Conservation (phyloP, 1,140 invertebrate species). For the Tachypleus tridentatus region DNA sequence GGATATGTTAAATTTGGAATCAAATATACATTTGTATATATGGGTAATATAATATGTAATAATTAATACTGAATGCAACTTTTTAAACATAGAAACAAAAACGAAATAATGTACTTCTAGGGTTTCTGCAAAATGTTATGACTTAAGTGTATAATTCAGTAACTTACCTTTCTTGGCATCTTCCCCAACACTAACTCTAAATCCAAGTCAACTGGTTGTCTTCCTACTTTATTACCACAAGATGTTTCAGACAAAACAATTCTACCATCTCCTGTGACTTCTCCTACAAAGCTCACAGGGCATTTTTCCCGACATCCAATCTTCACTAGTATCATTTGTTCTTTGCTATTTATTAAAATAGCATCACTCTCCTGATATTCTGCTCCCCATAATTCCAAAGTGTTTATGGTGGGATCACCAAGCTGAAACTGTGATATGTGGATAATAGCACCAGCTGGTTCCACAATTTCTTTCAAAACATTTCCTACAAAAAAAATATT, state of each 20-base stretch:
- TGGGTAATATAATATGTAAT: slow-evolving; percentile 2
- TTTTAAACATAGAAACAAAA: background rate
- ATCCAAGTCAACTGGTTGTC: slow-evolving; percentile 70
- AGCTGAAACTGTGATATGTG: slow-evolving; percentile 75
- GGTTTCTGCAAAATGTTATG: too few species aligned
- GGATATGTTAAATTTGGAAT: background rate
- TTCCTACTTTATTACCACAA: slow-evolving; percentile 4
- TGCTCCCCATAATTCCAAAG: slow-evolving; percentile 91
- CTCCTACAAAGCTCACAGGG: slow-evolving; percentile 83
- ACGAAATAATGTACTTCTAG: too few species aligned
- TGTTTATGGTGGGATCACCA: slow-evolving; percentile 86
- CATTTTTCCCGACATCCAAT: slow-evolving; percentile 80
- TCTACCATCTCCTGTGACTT: slow-evolving; percentile 73
- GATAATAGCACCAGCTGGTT: slow-evolving; percentile 84
- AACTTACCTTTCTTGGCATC: slow-evolving; percentile 58
- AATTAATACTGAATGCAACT: background rate
- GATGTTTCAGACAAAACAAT: slow-evolving; percentile 35
- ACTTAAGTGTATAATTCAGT: too few species aligned
- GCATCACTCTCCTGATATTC: slow-evolving; percentile 98
- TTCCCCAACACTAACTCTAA: slow-evolving; percentile 79
- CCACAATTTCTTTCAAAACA: slow-evolving; percentile 90
- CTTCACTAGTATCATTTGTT: slow-evolving; percentile 49
- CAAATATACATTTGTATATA: background rate
- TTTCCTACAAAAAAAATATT: slow-evolving; percentile 50
- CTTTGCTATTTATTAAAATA: slow-evolving; percentile 53